phyloP scores from a whole-genome alignment of 1,140 invertebrate species.

The Listronotus bonariensis region DNA sequence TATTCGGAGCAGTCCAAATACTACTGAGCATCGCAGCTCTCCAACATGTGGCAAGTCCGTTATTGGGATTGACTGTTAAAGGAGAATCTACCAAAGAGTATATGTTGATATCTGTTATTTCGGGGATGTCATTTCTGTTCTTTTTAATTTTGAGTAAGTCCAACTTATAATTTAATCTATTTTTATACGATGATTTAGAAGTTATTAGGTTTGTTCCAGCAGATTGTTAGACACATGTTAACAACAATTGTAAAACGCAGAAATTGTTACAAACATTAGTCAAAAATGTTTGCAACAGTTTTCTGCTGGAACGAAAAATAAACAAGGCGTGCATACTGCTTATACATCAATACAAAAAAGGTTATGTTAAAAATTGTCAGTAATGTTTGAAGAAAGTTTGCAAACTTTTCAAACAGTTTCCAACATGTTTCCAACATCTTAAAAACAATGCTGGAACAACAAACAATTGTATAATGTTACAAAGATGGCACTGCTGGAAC shows the following conservation, averaged over 20 bases:
- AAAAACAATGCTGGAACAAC: no score
- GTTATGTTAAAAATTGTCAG: no score
- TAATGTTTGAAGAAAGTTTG: no score
- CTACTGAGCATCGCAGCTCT: constrained; percentile 46
- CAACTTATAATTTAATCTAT: background rate
- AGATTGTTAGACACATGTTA: background rate
- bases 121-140: constrained; percentile 37
- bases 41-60: constrained; percentile 40
- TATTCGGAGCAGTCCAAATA: constrained; percentile 46
- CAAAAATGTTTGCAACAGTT: no score
- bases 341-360: no score
- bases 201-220: constrained; percentile 1
- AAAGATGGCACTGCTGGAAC: background rate
- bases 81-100: constrained; percentile 44
- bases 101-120: constrained; percentile 35
- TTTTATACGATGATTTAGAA: background rate
- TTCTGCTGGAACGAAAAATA: no score
- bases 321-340: no score
- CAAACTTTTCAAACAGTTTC: no score
- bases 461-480: no score
- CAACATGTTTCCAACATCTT: no score
- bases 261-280: no score
- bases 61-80: constrained; percentile 42
- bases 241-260: no score
- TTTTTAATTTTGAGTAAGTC: constrained; percentile 42